phyloP scores from a whole-genome alignment of 2,888 invertebrate species.

The Cosmia trapezina region DNA sequence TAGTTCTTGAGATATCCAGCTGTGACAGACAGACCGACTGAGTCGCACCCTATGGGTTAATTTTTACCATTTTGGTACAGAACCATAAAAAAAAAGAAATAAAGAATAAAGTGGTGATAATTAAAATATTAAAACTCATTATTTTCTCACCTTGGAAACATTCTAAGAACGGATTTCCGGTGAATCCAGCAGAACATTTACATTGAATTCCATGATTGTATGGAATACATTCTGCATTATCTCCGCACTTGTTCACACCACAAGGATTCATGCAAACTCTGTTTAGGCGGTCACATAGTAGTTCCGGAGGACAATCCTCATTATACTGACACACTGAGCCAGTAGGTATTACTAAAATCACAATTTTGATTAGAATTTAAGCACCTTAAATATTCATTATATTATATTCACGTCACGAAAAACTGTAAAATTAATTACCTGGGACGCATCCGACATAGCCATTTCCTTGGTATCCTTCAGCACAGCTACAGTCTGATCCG shows the following conservation, averaged over 20 bases:
- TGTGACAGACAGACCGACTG: no score
- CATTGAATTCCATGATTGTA: conserved; percentile 94
- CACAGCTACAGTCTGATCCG: conserved; percentile 96
- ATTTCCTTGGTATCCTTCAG: conserved; percentile 96
- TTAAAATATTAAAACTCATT: not conserved
- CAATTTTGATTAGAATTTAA: conserved; percentile 30
- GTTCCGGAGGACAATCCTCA: conserved; percentile 96
- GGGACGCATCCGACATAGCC: conserved; percentile 95
- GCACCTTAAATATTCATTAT: not conserved
- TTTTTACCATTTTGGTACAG: no score
- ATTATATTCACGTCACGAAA: not conserved
- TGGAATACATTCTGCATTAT: conserved; percentile 94
- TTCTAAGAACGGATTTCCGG: conserved; percentile 94
- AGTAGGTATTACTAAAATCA: conserved; percentile 79
- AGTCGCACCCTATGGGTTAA: no score
- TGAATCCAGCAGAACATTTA: conserved; percentile 93
- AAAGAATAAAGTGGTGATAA: not conserved
- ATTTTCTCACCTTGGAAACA: conserved; percentile 91
- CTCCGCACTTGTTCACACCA: conserved; percentile 94
- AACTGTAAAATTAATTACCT: conserved; percentile 88
- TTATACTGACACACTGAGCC: conserved; percentile 95
- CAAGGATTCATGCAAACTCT: conserved; percentile 96
- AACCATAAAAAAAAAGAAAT: not conserved
- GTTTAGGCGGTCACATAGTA: conserved; percentile 95
- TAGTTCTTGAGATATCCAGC: no score